Evolutionary conservation across 1,140 invertebrate genomes (phyloP).

Genomic region (Drosophila nebulosa): DNA sequence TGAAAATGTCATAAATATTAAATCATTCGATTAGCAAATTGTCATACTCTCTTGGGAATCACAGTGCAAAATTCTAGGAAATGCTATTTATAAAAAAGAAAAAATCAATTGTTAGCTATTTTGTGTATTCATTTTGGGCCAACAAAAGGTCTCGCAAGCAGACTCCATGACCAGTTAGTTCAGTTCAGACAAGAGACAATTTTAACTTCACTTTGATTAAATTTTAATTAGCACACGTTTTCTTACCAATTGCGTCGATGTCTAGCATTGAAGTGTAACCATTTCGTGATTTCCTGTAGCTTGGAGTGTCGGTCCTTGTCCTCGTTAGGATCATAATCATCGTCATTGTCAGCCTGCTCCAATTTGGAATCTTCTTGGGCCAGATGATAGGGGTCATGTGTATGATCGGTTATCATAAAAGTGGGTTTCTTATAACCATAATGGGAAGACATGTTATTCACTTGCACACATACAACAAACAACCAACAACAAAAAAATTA

Average conservation of each 20-base stretch:
- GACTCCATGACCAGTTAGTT: slow-evolving; percentile 26
- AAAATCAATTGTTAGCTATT: slow-evolving; percentile 22
- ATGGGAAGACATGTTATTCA: slow-evolving; percentile 47
- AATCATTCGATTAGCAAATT: not conserved
- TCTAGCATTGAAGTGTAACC: slow-evolving; percentile 57
- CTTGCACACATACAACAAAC: slow-evolving; percentile 1
- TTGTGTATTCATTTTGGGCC: not conserved
- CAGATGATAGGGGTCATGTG: slow-evolving; percentile 57
- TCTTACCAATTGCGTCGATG: slow-evolving; percentile 54
- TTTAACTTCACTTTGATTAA: not conserved
- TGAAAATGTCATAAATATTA: not conserved
- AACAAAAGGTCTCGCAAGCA: slow-evolving; percentile 16
- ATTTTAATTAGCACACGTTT: not conserved
- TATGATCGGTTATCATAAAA: slow-evolving; percentile 68
- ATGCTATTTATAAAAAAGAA: not conserved
- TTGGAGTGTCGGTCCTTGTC: slow-evolving; percentile 60
- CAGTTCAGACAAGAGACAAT: too few relatives aligned
- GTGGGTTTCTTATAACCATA: slow-evolving; percentile 59
- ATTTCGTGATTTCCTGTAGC: slow-evolving; percentile 63
- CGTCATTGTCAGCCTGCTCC: slow-evolving; percentile 6
- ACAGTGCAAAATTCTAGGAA: not conserved
- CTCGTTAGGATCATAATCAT: slow-evolving; percentile 44
- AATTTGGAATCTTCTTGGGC: not conserved
- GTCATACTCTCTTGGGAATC: not conserved
- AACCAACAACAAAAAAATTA: not conserved